Evolutionary conservation across 2,888 invertebrate species (phyloP).

Genomic region (Papilio protenor): DNA sequence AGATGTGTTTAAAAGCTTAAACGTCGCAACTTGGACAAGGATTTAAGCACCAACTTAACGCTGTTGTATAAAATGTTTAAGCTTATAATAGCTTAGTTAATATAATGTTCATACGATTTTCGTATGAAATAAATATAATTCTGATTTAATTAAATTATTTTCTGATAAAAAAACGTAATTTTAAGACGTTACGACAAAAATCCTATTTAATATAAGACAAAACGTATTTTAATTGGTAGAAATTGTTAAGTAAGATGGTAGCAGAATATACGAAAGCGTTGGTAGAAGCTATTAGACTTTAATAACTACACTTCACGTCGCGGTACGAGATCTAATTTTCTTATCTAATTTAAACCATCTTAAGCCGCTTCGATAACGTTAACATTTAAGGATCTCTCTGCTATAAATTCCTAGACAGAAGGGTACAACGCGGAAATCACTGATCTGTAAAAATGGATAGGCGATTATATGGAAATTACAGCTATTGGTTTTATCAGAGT

Average conservation of each 20-base stretch:
- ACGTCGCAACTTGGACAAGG: neutral
- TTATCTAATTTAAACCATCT: conserved; percentile 2
- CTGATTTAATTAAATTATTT: no score
- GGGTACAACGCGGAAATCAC: no score
- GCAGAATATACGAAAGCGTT: neutral
- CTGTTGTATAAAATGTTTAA: neutral
- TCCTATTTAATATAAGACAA: neutral
- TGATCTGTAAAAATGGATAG: no score
- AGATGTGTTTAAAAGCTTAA: conserved; percentile 5
- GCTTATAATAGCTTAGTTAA: neutral
- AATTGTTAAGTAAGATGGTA: neutral
- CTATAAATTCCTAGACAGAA: neutral
- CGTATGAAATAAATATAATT: no score
- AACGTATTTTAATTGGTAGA: neutral
- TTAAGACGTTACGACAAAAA: no score
- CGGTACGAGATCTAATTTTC: neutral
- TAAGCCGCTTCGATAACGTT: neutral
- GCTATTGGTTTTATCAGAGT: no score
- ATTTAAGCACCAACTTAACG: conserved; percentile 7
- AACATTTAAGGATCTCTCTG: neutral
- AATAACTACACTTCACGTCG: neutral
- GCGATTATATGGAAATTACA: no score
- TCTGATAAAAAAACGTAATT: neutral
- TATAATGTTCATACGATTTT: neutral
- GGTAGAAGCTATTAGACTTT: neutral